Evolutionary conservation across 2,888 invertebrate species (phyloP).

Genomic region (Clepsis dumicolana): DNA sequence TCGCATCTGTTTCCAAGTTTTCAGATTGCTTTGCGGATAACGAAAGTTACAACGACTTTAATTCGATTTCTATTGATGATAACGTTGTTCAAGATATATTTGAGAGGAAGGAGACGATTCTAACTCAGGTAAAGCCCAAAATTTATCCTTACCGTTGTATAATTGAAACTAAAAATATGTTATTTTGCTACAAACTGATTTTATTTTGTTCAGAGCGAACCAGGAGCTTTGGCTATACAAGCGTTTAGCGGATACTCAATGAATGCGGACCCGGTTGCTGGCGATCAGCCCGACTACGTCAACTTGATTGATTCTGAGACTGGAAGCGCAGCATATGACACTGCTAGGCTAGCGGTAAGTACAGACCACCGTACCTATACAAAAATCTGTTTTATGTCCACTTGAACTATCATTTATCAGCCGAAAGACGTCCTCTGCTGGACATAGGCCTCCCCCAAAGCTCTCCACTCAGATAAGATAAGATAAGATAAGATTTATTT

Average conservation of each 20-base stretch:
- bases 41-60: constrained; percentile 52
- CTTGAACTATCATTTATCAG: too few species aligned
- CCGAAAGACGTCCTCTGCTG: too few species aligned
- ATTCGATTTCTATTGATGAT: constrained; percentile 41
- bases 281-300: constrained; percentile 66
- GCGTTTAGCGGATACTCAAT: constrained; percentile 77
- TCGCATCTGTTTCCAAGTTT: constrained; percentile 61
- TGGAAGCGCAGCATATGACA: constrained; percentile 62
- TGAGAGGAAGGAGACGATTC: constrained; percentile 64
- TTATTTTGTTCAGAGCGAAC: constrained; percentile 53
- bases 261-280: constrained; percentile 58
- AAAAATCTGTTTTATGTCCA: too few species aligned
- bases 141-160: too few species aligned
- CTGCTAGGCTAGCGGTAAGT: constrained; percentile 67
- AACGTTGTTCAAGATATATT: constrained; percentile 67
- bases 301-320: constrained; percentile 74
- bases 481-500: too few species aligned
- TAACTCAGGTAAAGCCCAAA: constrained; percentile 52
- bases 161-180: too few species aligned
- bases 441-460: too few species aligned
- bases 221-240: constrained; percentile 60
- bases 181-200: neutral
- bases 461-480: too few species aligned
- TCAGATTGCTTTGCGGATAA: constrained; percentile 69
- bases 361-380: too few species aligned